Evolutionary conservation across 2,113 vertebrate species (phyloP).

Genomic region (Gymnorhina tibicen): DNA sequence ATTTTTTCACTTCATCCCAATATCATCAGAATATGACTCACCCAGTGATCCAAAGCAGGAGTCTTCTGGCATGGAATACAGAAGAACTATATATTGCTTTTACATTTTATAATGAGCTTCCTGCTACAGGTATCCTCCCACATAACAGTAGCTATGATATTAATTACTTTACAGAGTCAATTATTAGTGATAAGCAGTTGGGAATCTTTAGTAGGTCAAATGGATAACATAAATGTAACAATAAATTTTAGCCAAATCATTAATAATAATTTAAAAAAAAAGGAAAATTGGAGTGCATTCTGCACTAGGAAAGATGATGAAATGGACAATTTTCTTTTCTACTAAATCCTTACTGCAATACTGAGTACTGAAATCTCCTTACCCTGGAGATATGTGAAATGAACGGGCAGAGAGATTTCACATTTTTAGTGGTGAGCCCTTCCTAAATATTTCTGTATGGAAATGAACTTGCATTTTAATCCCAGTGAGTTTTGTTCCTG

Average conservation of each 20-base stretch:
- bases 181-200: not conserved
- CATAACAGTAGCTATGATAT: not conserved
- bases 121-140: not conserved
- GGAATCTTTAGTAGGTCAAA: not conserved
- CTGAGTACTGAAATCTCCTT: not conserved
- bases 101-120: not conserved
- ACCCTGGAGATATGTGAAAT: not conserved
- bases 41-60: not conserved
- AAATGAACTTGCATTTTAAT: not conserved
- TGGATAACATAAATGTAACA: not conserved
- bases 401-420: not conserved
- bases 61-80: not conserved
- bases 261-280: no score
- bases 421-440: not conserved
- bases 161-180: not conserved
- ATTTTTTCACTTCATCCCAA: not conserved
- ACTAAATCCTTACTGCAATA: not conserved
- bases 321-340: not conserved
- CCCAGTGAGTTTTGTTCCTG: not conserved
- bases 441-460: not conserved
- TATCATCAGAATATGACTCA: not conserved
- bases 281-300: not conserved
- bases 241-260: not conserved
- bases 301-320: not conserved
- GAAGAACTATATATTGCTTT: not conserved